Base-by-base conservation (phyloP, 2,888 invertebrate species). In the Patella pellucida region DNA sequence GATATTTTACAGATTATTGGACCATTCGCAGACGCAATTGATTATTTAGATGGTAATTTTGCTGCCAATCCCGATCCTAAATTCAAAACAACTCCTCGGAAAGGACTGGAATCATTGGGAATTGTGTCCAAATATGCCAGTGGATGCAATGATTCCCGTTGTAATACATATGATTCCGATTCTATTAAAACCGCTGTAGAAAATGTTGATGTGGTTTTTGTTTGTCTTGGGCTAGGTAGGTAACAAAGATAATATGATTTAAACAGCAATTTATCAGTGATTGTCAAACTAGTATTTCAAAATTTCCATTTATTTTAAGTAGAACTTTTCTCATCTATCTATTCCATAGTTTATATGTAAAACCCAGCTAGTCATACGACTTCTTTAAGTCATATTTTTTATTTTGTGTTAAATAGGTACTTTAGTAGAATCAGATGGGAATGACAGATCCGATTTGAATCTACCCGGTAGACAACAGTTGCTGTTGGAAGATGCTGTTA, bases 191-290 rank as follows among this genome's bases (percentile, higher is more conserved):
- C 69, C 3, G 86, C 85, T 7, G 87, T 86, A 5, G 70, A 73
- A 7, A 79, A 80, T 19, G 79, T 86, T 15, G 84, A 89, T 50
- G 71, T 88, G 3, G 81, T 87, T 9, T 82, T 90, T 77, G 81
- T 89, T 41, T 86, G 87, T 78, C 81, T 90, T 3, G 90, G 90
- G 76, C 86, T 86, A 78, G 88, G 87, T 86, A 27, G 68, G 80
- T 23, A 50, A 41, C 41, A 41, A 41, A 7, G 0, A 9, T 1
- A 41, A 9, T 1, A 41, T 5, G 31, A 41, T 41, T 41, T 9
- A 41, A 41, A 41, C 9, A 41, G 7, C 41, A 41, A 41, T 41
- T 1, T 41, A 7, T 41, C 1, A 9, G 7, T 0, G 9, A 41
- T 7, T 41, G 41, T 9, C 41, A 41, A 41, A 41, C 41, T 41